These are phyloP conservation scores for Eupeodes luniger DNA, from an alignment of 2,888 invertebrate genomes.

Conservation along the genomic window DNA sequence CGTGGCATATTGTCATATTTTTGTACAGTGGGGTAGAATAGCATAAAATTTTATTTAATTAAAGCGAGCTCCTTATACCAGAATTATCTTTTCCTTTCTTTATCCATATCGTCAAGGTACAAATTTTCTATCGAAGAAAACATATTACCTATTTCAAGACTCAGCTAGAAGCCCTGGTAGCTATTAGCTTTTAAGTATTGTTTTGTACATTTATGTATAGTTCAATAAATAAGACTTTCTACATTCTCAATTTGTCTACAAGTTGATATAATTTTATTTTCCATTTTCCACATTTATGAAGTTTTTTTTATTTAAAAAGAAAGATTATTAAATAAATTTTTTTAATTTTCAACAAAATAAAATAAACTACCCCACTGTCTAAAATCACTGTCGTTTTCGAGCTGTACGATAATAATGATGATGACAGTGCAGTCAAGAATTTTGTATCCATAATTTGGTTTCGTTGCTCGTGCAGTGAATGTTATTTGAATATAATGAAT, in stretches of 20 bases:
- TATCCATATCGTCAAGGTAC: too few species aligned
- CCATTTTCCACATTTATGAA: too few species aligned
- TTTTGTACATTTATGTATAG: too few species aligned
- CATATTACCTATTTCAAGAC: too few species aligned
- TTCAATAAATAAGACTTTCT: too few species aligned
- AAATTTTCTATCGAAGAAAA: too few species aligned
- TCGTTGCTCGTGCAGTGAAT: slow-evolving; percentile 64
- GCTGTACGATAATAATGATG: slow-evolving; percentile 18
- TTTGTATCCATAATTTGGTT: slow-evolving; percentile 69
- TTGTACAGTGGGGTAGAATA: background rate
- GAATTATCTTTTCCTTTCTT: too few species aligned
- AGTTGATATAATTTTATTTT: too few species aligned
- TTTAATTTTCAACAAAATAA: background rate
- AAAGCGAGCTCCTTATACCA: too few species aligned
- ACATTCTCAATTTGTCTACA: too few species aligned
- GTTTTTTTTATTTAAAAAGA: background rate
- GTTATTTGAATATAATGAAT: slow-evolving; percentile 53
- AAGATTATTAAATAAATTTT: background rate
- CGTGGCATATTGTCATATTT: slow-evolving; percentile 2
- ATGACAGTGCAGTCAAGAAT: slow-evolving; percentile 71
- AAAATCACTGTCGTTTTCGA: slow-evolving; percentile 6
- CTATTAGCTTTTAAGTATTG: too few species aligned
- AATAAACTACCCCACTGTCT: background rate
- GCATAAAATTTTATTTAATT: background rate
- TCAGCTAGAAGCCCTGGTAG: too few species aligned